Conservation (phyloP, 35 echinoderm and acorn worm genomes). For the Strongylocentrotus purpuratus region DNA sequence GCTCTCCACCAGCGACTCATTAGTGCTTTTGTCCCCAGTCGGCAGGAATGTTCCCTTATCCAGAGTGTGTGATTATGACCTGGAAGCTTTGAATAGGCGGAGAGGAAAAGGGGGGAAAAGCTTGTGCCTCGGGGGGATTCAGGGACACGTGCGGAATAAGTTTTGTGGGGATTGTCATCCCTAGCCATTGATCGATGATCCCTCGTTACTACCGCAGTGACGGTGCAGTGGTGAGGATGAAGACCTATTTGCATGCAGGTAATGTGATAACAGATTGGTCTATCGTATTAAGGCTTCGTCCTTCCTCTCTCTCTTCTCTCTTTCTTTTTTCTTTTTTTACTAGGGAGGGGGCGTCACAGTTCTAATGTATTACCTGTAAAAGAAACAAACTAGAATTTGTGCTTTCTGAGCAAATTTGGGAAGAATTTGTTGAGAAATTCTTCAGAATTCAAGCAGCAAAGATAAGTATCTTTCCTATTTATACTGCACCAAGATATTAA, state of each 20-base stretch:
- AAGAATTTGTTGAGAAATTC: not conserved
- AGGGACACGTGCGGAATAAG: constrained; percentile 33
- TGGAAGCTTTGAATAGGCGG: not conserved
- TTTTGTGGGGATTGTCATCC: constrained; percentile 14
- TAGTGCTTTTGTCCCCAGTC: not conserved
- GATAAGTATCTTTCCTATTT: not conserved
- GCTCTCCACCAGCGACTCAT: not conserved
- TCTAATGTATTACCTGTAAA: not conserved
- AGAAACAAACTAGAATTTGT: not conserved
- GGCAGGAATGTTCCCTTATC: not conserved
- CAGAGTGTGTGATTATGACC: not conserved
- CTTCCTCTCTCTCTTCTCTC: not conserved
- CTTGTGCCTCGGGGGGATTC: constrained; percentile 17
- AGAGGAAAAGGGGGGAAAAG: constrained; percentile 12
- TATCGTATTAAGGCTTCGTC: not conserved
- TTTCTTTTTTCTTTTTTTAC: not conserved
- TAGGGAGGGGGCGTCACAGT: not conserved
- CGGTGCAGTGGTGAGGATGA: constrained; percentile 25
- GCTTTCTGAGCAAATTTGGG: not conserved
- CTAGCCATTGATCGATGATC: constrained; percentile 23
- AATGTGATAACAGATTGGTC: not conserved
- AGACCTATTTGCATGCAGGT: constrained; percentile 39
- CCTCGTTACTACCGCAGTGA: not conserved
- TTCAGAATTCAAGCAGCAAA: not conserved
- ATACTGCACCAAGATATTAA: too few species aligned